Conservation (phyloP, 2,888 invertebrate genomes). For the Harpalus rufipes region DNA sequence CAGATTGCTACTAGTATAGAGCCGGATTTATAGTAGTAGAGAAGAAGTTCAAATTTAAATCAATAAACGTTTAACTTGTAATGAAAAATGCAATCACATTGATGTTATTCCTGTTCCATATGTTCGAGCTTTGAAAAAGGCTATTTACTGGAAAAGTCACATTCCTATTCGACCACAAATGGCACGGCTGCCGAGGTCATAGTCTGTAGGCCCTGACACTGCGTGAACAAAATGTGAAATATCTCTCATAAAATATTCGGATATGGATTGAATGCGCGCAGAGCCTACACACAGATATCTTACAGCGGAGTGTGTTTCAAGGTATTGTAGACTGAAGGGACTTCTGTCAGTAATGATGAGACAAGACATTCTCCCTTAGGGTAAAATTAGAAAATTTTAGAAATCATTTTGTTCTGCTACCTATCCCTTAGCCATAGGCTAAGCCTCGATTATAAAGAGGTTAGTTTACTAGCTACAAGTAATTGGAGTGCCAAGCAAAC, state of each 20-base stretch:
- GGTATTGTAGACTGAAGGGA: no score
- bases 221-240: constrained; percentile 63
- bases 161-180: constrained; percentile 16
- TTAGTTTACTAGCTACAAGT: no score
- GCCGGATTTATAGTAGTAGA: no score
- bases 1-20: no score
- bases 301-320: constrained; percentile 7
- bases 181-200: constrained; percentile 16
- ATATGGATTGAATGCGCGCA: constrained; percentile 57
- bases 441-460: no score
- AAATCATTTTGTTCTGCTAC: no score
- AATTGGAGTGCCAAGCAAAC: no score
- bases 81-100: constrained; percentile 30
- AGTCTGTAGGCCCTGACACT: constrained; percentile 26
- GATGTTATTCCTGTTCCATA: constrained; percentile 14
- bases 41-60: neutral
- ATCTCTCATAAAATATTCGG: constrained; percentile 61
- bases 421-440: no score
- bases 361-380: neutral
- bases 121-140: constrained; percentile 34
- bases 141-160: constrained; percentile 53
- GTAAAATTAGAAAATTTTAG: neutral
- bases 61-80: constrained; percentile 15
- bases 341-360: no score
- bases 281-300: constrained; percentile 45